Conservation (phyloP, 1,140 invertebrate species). For the Hyposmocoma kahamanoa region DNA sequence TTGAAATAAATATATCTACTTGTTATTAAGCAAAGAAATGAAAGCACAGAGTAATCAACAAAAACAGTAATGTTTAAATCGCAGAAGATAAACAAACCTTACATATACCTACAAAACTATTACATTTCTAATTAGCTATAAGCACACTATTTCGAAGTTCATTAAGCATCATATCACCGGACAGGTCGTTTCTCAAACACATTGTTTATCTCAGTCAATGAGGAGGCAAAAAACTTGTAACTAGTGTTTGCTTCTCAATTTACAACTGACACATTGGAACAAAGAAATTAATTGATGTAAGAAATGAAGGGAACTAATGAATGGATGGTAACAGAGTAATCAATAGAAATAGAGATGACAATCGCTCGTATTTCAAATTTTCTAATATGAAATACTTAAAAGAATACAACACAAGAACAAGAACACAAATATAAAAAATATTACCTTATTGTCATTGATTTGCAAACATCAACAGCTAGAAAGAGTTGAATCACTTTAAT, state of each 20-base stretch:
- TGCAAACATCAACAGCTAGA: too few species aligned
- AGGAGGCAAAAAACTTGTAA: conserved; percentile 30
- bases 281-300: conserved; percentile 70
- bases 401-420: too few species aligned
- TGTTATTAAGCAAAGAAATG: too few species aligned
- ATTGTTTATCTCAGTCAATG: conserved; percentile 48
- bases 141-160: conserved; percentile 44
- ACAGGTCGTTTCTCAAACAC: conserved; percentile 58
- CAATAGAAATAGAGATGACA: not conserved
- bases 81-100: not conserved
- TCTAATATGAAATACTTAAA: too few species aligned
- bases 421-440: too few species aligned
- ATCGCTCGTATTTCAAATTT: too few species aligned
- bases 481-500: too few species aligned
- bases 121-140: conserved; percentile 37
- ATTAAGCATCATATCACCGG: conserved; percentile 48
- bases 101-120: conserved; percentile 11
- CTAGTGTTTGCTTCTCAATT: conserved; percentile 70
- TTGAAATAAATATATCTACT: too few species aligned
- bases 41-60: not conserved
- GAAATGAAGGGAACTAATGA: conserved; percentile 61
- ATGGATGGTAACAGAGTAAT: conserved; percentile 37
- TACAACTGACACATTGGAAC: conserved; percentile 63
- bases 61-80: not conserved
- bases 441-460: too few species aligned